These are phyloP conservation scores for Anthopleura xanthogrammica DNA, from an alignment of 92 coral and sea anemone genomes.

Conservation along the genomic window DNA sequence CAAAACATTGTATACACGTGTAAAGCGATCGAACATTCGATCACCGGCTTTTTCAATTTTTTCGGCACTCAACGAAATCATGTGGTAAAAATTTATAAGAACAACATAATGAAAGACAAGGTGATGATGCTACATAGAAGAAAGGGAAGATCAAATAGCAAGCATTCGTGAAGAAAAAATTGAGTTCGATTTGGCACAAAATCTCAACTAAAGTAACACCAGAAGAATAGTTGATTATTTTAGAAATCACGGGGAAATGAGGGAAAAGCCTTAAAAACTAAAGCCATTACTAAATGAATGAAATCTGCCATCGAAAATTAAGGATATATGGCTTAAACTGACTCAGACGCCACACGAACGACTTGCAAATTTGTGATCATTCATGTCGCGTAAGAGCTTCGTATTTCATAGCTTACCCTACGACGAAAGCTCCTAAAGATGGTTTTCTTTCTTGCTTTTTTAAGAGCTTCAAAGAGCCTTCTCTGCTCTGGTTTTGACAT, in stretches of 20 bases:
- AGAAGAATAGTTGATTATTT: not conserved
- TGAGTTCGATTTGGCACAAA: not conserved
- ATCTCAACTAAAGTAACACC: not conserved
- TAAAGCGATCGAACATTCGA: not conserved
- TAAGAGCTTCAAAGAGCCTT: constrained; percentile 83
- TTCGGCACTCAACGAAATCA: not conserved
- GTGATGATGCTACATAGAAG: constrained; percentile 1
- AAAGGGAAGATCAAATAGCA: not conserved
- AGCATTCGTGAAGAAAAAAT: not conserved
- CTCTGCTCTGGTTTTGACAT: constrained; percentile 98
- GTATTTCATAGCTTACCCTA: constrained; percentile 58
- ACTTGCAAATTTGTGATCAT: not conserved
- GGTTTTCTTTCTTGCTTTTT: constrained; percentile 73
- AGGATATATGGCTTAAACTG: not conserved
- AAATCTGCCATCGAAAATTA: not conserved
- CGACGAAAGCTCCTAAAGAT: constrained; percentile 78
- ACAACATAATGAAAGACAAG: not conserved
- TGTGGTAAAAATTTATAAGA: not conserved
- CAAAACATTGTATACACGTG: not conserved
- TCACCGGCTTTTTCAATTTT: not conserved
- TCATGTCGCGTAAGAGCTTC: not conserved
- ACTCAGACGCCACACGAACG: not conserved
- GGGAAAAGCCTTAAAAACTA: not conserved
- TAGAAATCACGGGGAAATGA: not conserved
- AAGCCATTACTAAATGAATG: not conserved